These are phyloP conservation scores for Lampris megalopsis DNA, from an alignment of 2,113 vertebrate species.

Conservation along the genomic window DNA sequence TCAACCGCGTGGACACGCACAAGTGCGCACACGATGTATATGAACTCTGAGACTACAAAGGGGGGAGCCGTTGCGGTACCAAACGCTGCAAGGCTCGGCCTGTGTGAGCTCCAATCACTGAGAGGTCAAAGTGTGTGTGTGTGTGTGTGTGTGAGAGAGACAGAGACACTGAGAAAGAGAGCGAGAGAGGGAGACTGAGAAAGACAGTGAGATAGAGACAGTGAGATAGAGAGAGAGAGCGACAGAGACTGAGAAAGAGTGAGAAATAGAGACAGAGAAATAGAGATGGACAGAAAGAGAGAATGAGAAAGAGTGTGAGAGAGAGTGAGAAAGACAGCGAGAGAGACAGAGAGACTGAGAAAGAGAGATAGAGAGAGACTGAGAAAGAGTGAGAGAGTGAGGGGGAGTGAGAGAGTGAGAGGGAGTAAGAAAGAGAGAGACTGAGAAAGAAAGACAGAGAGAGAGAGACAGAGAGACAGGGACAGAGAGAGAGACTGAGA, in stretches of 20 bases:
- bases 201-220: neutral
- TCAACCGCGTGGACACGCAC: conserved; percentile 16
- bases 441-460: conserved; percentile 21
- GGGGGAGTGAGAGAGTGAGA: neutral
- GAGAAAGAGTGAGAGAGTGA: neutral
- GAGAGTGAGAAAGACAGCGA: no score
- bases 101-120: conserved; percentile 34
- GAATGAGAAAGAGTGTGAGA: conserved; percentile 34
- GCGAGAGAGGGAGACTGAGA: neutral
- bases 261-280: conserved; percentile 25
- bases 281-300: conserved; percentile 14
- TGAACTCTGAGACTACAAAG: neutral
- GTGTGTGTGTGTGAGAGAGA: neutral
- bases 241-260: neutral
- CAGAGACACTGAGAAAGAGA: conserved; percentile 2
- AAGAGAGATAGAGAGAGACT: no score
- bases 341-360: neutral
- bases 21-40: conserved; percentile 1
- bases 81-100: conserved; percentile 43
- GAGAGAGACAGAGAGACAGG: conserved; percentile 20
- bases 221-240: neutral
- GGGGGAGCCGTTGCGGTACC: conserved; percentile 19
- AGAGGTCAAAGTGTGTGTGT: neutral
- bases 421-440: no score
- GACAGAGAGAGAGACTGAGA: conserved; percentile 28